Evolutionary conservation across 2,888 invertebrate genomes (phyloP), one percentile per base, ranked within the genome.

Genomic region (Pyrgus malvae): DNA sequence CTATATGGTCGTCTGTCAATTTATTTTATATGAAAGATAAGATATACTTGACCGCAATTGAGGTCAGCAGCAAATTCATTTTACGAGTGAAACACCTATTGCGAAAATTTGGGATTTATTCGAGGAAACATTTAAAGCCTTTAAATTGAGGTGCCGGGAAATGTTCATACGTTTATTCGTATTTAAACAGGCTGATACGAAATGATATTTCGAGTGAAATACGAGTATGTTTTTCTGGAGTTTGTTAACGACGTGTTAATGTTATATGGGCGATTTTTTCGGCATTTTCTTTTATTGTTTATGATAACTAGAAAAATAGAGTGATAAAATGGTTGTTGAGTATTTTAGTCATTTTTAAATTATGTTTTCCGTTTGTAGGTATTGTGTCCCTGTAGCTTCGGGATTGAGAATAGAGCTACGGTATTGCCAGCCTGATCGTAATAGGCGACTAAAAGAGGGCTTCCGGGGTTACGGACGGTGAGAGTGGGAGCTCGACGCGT

Each of bases 41-140:
- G 69, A 65, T 68, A 69, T 67, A 67, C 68, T 57, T 54, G 55
- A 65, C 76, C 75, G 64, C 72, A 70, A 68, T 69, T 69, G 67
- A 63, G 74, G 70, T 69, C 61, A 65, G 51, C 61, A 57, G 60
- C n/a, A 66, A 72, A 68, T 70, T 66, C 58, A 56, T 66, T 65
- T 63, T 56, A 56, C n/a, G n/a, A n/a, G n/a, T n/a, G n/a, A 66
- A 69, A 71, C 64, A 67, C 64, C 64, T 62, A 66, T 58, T n/a
- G 17, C 17, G 3, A 37, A 62, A 65, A 67, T 68, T 69, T 62
- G 19, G 44, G 62, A 63, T 56, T 57, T 60, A 64, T 62, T 72
- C 65, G 59, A 55, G 62, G 58, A 65, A 66, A 66, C 60, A 68
- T 50, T 42, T 50, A 16, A 11, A 12, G 31, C 40, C 25, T 33